A percentile compares a stretch with the other conserved stretches of the same genome.
phyloP scores from a whole-genome alignment of 2,888 invertebrate genomes.

The Colostygia pectinataria region DNA sequence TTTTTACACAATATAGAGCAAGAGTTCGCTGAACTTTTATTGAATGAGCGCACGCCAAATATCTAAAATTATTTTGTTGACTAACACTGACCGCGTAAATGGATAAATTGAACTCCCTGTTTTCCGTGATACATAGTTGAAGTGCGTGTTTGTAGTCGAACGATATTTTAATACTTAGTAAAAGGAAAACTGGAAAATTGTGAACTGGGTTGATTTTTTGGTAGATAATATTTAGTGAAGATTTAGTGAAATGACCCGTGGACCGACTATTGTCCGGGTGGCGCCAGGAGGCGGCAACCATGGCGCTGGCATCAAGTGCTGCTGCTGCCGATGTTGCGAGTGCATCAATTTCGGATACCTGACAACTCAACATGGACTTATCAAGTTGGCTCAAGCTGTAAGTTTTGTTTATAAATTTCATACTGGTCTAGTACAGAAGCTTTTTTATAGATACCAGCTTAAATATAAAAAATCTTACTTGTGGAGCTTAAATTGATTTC shows the following conservation, averaged over 20 bases:
- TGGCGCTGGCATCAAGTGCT: conserved; percentile 85
- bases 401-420: too few relatives aligned
- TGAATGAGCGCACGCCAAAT: conserved; percentile 48
- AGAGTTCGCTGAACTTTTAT: conserved; percentile 58
- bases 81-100: conserved; percentile 66
- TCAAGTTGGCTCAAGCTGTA: conserved; percentile 90
- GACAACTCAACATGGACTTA: conserved; percentile 86
- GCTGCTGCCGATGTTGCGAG: conserved; percentile 89
- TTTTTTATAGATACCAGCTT: too few relatives aligned
- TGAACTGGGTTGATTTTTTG: background rate
- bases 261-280: conserved; percentile 76
- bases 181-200: background rate
- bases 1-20: conserved; percentile 29
- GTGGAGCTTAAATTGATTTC: too few relatives aligned
- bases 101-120: conserved; percentile 60
- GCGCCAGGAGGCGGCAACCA: conserved; percentile 57
- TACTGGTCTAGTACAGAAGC: too few relatives aligned
- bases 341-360: conserved; percentile 91
- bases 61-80: conserved; percentile 77
- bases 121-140: conserved; percentile 55
- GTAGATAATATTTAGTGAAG: background rate
- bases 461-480: too few relatives aligned
- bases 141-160: conserved; percentile 17
- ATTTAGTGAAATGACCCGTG: conserved; percentile 59
- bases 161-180: background rate